Conservation (phyloP, 2,888 invertebrate species). For the Vanessa cardui region DNA sequence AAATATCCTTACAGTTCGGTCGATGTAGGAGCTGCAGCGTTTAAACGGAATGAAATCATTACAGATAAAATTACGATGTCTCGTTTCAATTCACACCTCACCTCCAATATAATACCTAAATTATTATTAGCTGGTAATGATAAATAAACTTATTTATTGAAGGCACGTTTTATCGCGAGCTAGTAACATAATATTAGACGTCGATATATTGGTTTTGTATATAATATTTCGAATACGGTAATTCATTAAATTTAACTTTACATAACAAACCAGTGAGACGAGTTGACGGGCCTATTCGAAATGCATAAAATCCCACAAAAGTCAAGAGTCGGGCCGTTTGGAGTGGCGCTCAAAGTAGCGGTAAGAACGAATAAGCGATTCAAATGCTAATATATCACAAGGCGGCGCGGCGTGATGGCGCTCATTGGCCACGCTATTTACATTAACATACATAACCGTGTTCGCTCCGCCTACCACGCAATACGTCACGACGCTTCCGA, state of each 20-base stretch:
- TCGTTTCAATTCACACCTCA: slow-evolving; percentile 58
- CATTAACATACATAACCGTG: slow-evolving; percentile 76
- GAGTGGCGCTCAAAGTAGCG: slow-evolving; percentile 53
- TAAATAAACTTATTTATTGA: slow-evolving; percentile 64
- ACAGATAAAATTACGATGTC: slow-evolving; percentile 52
- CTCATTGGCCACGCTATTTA: slow-evolving; percentile 76
- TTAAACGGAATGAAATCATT: slow-evolving; percentile 41
- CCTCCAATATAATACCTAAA: slow-evolving; percentile 51
- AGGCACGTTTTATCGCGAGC: slow-evolving; percentile 53
- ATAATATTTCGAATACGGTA: slow-evolving; percentile 55
- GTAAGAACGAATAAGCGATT: slow-evolving; percentile 74
- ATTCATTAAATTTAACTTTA: slow-evolving; percentile 64
- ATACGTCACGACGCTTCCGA: slow-evolving; percentile 71
- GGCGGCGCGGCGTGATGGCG: slow-evolving; percentile 70
- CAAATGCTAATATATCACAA: slow-evolving; percentile 82
- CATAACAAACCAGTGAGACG: slow-evolving; percentile 65
- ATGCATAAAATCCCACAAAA: slow-evolving; percentile 69
- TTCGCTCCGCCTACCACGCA: slow-evolving; percentile 69
- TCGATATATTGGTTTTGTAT: slow-evolving; percentile 50
- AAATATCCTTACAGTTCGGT: slow-evolving; percentile 5
- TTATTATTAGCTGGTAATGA: slow-evolving; percentile 53
- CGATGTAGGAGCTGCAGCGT: slow-evolving; percentile 26
- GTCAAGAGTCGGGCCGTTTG: slow-evolving; percentile 48
- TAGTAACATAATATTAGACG: slow-evolving; percentile 48
- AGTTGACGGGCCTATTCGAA: slow-evolving; percentile 55